Base-by-base conservation (phyloP, 2,888 invertebrate genomes). In the Phengaris alcon region DNA sequence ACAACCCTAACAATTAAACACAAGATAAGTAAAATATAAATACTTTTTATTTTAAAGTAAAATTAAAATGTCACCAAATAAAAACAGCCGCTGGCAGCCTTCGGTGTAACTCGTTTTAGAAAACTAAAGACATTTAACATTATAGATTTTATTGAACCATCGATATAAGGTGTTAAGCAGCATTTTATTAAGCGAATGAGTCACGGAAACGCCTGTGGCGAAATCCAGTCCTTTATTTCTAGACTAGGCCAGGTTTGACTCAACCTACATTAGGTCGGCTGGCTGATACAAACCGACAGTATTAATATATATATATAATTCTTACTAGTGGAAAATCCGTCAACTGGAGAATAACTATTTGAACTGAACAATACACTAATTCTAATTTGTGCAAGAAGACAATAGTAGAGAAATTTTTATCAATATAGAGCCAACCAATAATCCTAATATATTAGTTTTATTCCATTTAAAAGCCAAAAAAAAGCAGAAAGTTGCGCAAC, bases 201-300 rank as follows among this genome's bases (percentile, higher is more conserved):
- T 82, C 82, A 82, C 76, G 68, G 77, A 76, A 78, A 80, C 77
- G 80, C 81, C 81, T 78, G 81, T 82, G 82, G 82, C 82, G 82
- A 82, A 83, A 81, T 81, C 81, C 78, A 82, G 80, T 80, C 79
- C 82, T 82, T 83, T 83, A 83, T 83, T 83, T 81, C 82, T 82
- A 81, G 82, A 82, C 82, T 81, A 80, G 82, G 81, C 82, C 81
- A 81, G 81, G 78, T 22, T 75, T 54, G 72, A 54, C 72, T 72
- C 72, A 54, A 72, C 75, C 79, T 83, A 81, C 80, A 81, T 80
- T 82, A 84, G 84, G 83, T 83, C 79, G 82, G 82, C 83, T 83
- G 81, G 80, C 82, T 86, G 85, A 85, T 85, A 84, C 84, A 81
- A 84, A 84, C 81, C 83, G 88, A 88, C 88, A 87, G 85, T 82